Base-by-base conservation (phyloP, 2,888 invertebrate species). In the Aphidoletes aphidimyza region DNA sequence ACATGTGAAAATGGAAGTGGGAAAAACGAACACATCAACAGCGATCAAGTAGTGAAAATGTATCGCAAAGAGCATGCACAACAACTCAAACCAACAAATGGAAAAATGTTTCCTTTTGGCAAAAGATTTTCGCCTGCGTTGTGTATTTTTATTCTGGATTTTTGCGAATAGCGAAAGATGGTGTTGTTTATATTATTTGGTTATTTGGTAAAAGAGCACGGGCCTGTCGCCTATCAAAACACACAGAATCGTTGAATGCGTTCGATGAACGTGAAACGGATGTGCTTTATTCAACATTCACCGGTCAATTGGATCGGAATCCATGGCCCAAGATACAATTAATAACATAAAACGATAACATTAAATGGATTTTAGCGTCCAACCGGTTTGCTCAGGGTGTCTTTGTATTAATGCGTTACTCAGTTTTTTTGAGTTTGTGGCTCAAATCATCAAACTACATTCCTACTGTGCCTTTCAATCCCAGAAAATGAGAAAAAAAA, bases 271-370 rank as follows among this genome's bases (percentile, higher is more conserved):
- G 54, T 6, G 9, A 14, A 6, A 42, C 54, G 78, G 78, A 78
- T 81, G 69, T 34, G 6, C 69, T 30, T 69, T 54, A 54, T 54
- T 54, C 54, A 54, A n/a, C 26, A 54, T 69, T 30, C 69, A 69
- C 14, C 34, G 69, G 69, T 69, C 14, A 69, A 69, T 69, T n/a
- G 69, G 17, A 69, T 26, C 81, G 81, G 37, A n/a, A 81, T 37
- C 39, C 37, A 81, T 81, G 19, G n/a, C 39, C n/a, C 37, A 81
- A 37, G 37, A 81, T 17, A 81, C 81, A 81, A 81, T 81, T 81
- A 81, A 81, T 81, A 37, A 37, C 81, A 81, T 36, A 81, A 81
- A 81, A 81, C 81, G 81, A 37, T 81, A 81, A 81, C 81, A 37
- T 11, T 37, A n/a, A 37, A 37, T 81, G 37, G 81, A 81, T 81